These are phyloP conservation scores for Tineola bisselliella DNA, from an alignment of 2,888 invertebrate genomes.

Conservation along the genomic window DNA sequence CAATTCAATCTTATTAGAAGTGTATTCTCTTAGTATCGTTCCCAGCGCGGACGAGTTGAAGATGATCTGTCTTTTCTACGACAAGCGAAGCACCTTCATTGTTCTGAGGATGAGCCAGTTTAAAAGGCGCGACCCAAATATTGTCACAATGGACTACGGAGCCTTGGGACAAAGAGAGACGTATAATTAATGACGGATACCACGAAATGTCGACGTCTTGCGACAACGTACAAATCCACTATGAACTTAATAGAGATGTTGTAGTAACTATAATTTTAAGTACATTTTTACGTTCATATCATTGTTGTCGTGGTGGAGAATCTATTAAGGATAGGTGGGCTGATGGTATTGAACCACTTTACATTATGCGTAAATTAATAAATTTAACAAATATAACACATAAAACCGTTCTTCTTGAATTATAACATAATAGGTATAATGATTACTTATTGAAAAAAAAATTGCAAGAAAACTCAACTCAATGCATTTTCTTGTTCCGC, in stretches of 20 bases:
- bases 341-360: no score
- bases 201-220: constrained; percentile 57
- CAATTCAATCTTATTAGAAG: constrained; percentile 13
- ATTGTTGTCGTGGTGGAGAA: no score
- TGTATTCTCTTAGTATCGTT: constrained; percentile 22
- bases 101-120: constrained; percentile 27
- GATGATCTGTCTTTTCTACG: constrained; percentile 55
- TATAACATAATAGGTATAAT: no score
- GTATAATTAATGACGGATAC: constrained; percentile 64
- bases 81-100: constrained; percentile 29
- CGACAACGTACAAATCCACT: constrained; percentile 33
- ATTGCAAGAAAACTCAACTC: constrained; percentile 22
- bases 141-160: constrained; percentile 59
- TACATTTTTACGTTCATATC: no score
- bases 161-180: constrained; percentile 54
- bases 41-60: constrained; percentile 28
- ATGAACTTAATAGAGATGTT: background rate
- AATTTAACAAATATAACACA: no score
- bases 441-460: background rate
- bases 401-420: no score
- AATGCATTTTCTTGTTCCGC: constrained; percentile 24
- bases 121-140: constrained; percentile 61
- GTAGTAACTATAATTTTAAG: background rate
- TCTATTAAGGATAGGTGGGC: no score
- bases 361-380: no score